Percentiles rank a stretch among this genome's conserved stretches.
phyloP scores from a whole-genome alignment of 2,888 invertebrate species.

The Limnephilus marmoratus region DNA sequence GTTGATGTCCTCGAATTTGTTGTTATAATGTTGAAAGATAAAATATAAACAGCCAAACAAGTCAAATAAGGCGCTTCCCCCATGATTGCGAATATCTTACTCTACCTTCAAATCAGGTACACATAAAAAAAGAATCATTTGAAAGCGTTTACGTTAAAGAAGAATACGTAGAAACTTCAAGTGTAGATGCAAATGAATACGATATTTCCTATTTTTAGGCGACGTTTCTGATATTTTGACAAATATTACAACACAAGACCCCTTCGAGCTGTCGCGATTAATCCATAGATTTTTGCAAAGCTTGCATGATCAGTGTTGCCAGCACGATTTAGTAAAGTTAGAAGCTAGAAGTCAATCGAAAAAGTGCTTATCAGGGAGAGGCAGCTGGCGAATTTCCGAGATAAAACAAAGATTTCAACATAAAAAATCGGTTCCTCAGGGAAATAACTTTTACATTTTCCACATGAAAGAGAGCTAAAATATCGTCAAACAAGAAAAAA shows the following conservation, averaged over 20 bases:
- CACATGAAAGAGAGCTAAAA: no score
- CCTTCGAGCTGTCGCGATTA: conserved; percentile 28
- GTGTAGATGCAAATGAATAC: not conserved
- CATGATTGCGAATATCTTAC: conserved; percentile 68
- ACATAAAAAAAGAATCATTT: conserved; percentile 30
- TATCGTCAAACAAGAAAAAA: no score
- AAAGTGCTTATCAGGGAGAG: no score
- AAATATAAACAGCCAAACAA: conserved; percentile 83
- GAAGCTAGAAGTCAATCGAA: no score
- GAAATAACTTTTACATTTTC: no score
- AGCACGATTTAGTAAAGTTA: no score
- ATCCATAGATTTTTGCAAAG: conserved; percentile 29
- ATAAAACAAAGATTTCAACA: no score
- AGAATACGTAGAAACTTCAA: not conserved
- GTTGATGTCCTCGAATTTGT: conserved; percentile 90
- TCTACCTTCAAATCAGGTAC: conserved; percentile 33
- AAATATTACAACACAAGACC: conserved; percentile 62
- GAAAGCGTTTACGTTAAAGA: conserved; percentile 30
- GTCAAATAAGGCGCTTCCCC: conserved; percentile 78
- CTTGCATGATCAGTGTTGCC: not conserved
- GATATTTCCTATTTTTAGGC: conserved; percentile 13
- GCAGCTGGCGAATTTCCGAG: no score
- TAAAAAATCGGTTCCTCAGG: no score
- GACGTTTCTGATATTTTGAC: conserved; percentile 63
- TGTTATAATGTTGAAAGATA: conserved; percentile 83